Evolutionary conservation across 2,113 vertebrate species (phyloP), one percentile per base, ranked within the genome.

Genomic region (Syrmaticus mikado): DNA sequence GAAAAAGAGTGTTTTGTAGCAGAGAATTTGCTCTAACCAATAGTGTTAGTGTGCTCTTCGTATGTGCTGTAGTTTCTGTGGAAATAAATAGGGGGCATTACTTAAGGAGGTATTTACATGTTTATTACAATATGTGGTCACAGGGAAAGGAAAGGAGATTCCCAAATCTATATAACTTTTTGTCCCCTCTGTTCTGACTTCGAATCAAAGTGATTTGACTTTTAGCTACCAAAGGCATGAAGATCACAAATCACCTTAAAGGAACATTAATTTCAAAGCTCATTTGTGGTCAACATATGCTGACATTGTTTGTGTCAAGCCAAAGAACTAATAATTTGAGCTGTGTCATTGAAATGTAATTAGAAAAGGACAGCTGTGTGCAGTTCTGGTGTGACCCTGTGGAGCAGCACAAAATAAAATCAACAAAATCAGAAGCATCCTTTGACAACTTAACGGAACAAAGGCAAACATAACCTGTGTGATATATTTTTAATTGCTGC

Each of bases 401-500:
- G 57, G 45, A 89, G 70, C 2, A 68, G 13, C 4, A 15, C 52
- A 85, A 93, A 95, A 89, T 77, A 78, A 93, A 80, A 32, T 52
- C 27, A 64, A 85, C 50, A 75, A 75, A 90, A 90, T 8, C 78
- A 87, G 62, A 84, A 85, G 61, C 78, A 80, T 53, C 68, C 61
- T 61, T 18, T 71, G 89, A 89, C 61, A 91, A 65, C 61, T 89
- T 83, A 81, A 87, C 73, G 70, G 68, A 94, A 92, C 25, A 48
- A 19, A 73, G 43, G 40, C 78, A 89, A 83, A 67, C 46, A 78
- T 85, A 91, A 75, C 25, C 40, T 53, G 25, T 10, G 5, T 60
- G 61, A 81, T 62, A 55, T 43, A 94, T 66, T 95, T 89, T 73
- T 79, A 93, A 89, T 70, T 78, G 53, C 70, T 89, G 12, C 16